Evolutionary conservation across 2,888 invertebrate genomes (phyloP).

Genomic region (Rhabditoides inermis): DNA sequence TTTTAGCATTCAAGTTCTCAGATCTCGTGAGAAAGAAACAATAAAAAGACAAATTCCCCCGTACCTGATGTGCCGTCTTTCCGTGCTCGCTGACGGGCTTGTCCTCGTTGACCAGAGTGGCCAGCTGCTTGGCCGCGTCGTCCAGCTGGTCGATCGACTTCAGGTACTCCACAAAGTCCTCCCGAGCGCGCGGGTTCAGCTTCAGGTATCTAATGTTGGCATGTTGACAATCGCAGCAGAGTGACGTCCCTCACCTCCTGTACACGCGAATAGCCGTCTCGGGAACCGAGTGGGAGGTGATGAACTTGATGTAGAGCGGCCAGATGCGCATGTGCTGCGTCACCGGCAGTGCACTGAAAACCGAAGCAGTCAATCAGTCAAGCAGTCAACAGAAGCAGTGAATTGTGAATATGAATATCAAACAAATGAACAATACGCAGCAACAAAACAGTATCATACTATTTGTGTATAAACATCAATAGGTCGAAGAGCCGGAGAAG

Average conservation of each 20-base stretch:
- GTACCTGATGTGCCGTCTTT: slow-evolving; percentile 85
- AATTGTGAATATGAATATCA: not conserved
- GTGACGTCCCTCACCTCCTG: slow-evolving; percentile 63
- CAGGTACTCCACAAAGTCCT: slow-evolving; percentile 91
- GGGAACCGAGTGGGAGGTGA: slow-evolving; percentile 76
- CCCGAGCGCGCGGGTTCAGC: slow-evolving; percentile 85
- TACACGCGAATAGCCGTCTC: slow-evolving; percentile 93
- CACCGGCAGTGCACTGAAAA: slow-evolving; percentile 78
- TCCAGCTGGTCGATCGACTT: slow-evolving; percentile 75
- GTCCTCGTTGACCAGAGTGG: slow-evolving; percentile 86
- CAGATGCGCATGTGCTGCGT: slow-evolving; percentile 96
- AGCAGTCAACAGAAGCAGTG: no score
- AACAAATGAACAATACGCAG: not conserved
- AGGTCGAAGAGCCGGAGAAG: no score
- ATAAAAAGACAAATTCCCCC: no score
- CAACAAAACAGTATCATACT: not conserved
- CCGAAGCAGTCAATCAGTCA: no score
- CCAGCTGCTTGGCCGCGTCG: slow-evolving; percentile 86
- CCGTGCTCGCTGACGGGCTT: slow-evolving; percentile 89
- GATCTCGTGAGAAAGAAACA: no score
- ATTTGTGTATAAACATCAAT: not conserved
- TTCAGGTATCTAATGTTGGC: slow-evolving; percentile 53
- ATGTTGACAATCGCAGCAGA: not conserved
- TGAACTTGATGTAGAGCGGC: slow-evolving; percentile 86
- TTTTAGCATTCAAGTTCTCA: no score